phyloP scores from a whole-genome alignment of 2,888 invertebrate genomes.

The Lymantria monacha region DNA sequence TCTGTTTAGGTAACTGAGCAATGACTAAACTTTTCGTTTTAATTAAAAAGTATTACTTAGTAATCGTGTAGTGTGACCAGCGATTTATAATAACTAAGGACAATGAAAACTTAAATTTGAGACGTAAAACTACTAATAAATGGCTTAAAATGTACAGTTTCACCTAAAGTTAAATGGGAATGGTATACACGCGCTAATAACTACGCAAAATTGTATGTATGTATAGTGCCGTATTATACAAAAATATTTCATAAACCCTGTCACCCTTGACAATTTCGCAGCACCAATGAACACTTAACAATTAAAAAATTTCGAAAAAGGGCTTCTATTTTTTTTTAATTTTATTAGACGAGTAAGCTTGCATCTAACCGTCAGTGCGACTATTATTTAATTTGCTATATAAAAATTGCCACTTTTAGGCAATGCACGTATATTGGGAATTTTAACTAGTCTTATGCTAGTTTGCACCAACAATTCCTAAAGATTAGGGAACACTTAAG shows the following conservation, averaged over 20 bases:
- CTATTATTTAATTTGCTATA: no score
- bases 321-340: slow-evolving; percentile 6
- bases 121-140: slow-evolving; percentile 47
- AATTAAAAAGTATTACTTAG: background rate
- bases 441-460: no score
- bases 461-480: no score
- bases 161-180: slow-evolving; percentile 60
- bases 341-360: background rate
- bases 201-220: slow-evolving; percentile 42
- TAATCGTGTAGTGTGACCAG: slow-evolving; percentile 1
- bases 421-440: no score
- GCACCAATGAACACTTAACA: slow-evolving; percentile 72
- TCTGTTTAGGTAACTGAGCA: background rate
- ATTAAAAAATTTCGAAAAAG: slow-evolving; percentile 46
- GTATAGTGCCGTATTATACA: slow-evolving; percentile 50
- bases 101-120: slow-evolving; percentile 46
- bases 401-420: no score
- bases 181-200: slow-evolving; percentile 51
- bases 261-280: slow-evolving; percentile 60
- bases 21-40: background rate
- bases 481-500: no score
- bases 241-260: slow-evolving; percentile 65
- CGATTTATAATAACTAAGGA: background rate
- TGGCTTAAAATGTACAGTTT: slow-evolving; percentile 62
- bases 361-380: no score